A percentile compares a stretch with the other conserved stretches of the same genome.
Conservation (phyloP, 2,888 invertebrate species). For the Rhagophthalmus giganteus region DNA sequence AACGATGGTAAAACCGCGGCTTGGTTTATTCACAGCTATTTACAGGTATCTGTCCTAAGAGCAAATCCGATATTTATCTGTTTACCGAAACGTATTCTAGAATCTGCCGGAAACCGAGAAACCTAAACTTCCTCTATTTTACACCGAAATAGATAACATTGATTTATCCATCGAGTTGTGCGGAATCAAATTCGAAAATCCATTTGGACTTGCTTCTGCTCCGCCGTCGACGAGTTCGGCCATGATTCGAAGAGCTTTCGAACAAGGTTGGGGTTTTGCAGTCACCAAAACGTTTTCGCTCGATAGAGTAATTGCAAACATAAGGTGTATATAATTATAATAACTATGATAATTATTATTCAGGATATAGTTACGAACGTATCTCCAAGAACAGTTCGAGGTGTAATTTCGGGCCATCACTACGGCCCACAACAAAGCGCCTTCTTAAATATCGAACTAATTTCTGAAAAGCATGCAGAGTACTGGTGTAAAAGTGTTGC, state of each 20-base stretch:
- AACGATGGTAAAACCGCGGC: conserved; percentile 98
- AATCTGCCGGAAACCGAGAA: conserved; percentile 64
- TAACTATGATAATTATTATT: conserved; percentile 27
- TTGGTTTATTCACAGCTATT: conserved; percentile 90
- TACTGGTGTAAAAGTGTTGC: conserved; percentile 90
- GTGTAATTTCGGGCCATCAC: conserved; percentile 86
- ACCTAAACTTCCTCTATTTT: conserved; percentile 86
- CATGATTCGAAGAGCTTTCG: conserved; percentile 94
- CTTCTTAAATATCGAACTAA: conserved; percentile 96
- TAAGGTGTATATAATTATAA: conserved; percentile 7
- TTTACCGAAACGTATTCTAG: conserved; percentile 51
- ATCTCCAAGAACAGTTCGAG: conserved; percentile 93
- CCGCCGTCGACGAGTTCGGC: conserved; percentile 92
- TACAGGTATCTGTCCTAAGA: conserved; percentile 67
- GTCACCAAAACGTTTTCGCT: conserved; percentile 96
- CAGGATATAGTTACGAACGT: conserved; percentile 95
- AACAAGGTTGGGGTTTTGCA: conserved; percentile 97
- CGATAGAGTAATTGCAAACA: conserved; percentile 73
- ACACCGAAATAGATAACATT: conserved; percentile 89
- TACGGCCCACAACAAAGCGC: conserved; percentile 96
- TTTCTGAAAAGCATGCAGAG: conserved; percentile 92
- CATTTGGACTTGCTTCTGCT: conserved; percentile 96
- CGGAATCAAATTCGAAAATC: conserved; percentile 92
- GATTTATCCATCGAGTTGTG: conserved; percentile 93
- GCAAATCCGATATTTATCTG: background rate